A percentile compares a stretch with the other conserved stretches of the same genome.
Conservation (phyloP, 37 sponge, comb jelly and placozoan species). For the Ianthella basta region DNA sequence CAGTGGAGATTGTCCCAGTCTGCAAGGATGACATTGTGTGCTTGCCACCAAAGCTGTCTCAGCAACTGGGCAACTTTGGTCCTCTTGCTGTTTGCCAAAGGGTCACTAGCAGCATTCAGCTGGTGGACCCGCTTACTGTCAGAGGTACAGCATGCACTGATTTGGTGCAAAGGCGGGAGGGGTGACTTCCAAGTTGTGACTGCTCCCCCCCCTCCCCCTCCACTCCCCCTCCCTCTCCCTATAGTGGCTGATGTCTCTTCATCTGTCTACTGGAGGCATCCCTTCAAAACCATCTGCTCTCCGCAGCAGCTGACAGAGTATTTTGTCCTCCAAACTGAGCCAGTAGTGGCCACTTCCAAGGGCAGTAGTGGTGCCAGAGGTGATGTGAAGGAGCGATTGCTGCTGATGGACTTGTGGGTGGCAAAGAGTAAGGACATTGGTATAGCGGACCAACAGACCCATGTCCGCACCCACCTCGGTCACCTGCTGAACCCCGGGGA, state of each 20-base stretch:
- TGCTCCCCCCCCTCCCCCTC: too few species aligned
- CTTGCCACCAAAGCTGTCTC: conserved; percentile 74
- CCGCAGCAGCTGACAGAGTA: conserved; percentile 82
- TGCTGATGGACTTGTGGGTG: conserved; percentile 92
- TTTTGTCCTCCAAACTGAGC: conserved; percentile 86
- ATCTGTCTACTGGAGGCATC: conserved; percentile 76
- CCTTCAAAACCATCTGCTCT: conserved; percentile 79
- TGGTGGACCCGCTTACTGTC: conserved; percentile 80
- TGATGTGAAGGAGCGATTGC: conserved; percentile 44
- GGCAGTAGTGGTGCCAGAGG: conserved; percentile 4
- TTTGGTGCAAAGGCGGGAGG: not conserved
- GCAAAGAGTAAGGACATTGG: conserved; percentile 69
- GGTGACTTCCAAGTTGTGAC: too few species aligned
- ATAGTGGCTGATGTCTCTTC: conserved; percentile 72
- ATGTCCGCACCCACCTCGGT: conserved; percentile 93
- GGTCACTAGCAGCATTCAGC: conserved; percentile 77
- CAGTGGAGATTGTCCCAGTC: conserved; percentile 93
- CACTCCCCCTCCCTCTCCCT: not conserved
- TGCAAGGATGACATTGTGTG: conserved; percentile 92
- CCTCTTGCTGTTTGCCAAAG: conserved; percentile 71
- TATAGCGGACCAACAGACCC: conserved; percentile 65
- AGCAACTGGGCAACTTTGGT: conserved; percentile 83
- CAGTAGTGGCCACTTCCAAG: not conserved
- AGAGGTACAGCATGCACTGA: conserved; percentile 58
- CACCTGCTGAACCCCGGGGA: conserved; percentile 89